Percentiles rank a stretch among this genome's conserved stretches.
These are phyloP conservation scores for Malurus leucopterus DNA, from an alignment of 2,797 vertebrate genomes.

Conservation along the genomic window DNA sequence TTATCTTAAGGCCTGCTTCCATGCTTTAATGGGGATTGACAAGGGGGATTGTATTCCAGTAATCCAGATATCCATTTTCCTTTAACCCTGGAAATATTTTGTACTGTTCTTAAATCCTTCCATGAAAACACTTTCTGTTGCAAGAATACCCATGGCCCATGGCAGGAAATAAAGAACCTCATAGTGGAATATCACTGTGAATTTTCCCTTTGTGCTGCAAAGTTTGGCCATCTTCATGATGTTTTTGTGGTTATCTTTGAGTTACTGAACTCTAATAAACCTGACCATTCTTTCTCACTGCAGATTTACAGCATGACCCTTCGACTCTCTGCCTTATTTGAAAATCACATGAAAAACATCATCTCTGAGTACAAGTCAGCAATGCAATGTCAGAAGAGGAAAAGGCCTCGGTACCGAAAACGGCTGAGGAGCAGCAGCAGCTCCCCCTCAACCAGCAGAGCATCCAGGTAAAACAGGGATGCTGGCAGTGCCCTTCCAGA, in stretches of 20 bases:
- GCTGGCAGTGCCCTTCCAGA: background rate
- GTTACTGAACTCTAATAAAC: background rate
- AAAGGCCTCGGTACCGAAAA: conserved; percentile 82
- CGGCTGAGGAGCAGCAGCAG: conserved; percentile 87
- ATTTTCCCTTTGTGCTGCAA: background rate
- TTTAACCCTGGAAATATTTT: background rate
- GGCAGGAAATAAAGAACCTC: background rate
- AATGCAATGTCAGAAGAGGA: conserved; percentile 86
- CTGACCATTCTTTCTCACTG: background rate
- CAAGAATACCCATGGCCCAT: background rate
- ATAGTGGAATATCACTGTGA: background rate
- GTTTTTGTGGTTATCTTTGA: background rate
- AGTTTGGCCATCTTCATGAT: background rate
- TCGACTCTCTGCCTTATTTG: conserved; percentile 93
- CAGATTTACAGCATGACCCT: conserved; percentile 98
- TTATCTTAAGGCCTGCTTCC: background rate
- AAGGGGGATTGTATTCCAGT: background rate
- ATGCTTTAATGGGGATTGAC: background rate
- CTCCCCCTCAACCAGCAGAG: conserved; percentile 78
- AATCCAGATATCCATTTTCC: background rate
- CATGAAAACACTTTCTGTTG: background rate
- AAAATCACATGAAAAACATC: conserved; percentile 88
- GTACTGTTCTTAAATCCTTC: background rate
- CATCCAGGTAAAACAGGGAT: conserved; percentile 73
- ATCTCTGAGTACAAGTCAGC: conserved; percentile 93